Base-by-base conservation (phyloP, 2,113 vertebrate species). In the Microcebus jonahi region DNA sequence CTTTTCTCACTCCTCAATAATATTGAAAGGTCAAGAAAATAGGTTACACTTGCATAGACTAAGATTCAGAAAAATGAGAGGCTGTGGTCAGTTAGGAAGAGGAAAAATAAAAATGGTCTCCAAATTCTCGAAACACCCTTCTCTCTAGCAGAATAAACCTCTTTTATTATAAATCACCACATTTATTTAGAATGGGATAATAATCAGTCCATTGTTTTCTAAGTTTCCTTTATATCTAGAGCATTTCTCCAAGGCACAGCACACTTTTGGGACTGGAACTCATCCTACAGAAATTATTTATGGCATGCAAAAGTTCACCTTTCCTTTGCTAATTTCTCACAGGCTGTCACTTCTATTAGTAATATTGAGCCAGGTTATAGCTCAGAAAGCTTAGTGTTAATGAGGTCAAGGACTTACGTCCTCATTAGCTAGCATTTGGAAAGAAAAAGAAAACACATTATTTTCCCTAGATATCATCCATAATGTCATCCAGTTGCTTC, bases 271-370 rank as follows among this genome's bases (percentile, higher is more conserved):
- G 70, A 88, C 45, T 67, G 8, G 88, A 95, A 83, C 53, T 77
- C 50, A 91, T 88, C 55, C 79, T 42, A 57, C 34, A 95, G 55
- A 87, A 67, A 96, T 84, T 94, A 96, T 94, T 95, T 93, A 96
- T 73, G 48, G 89, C 57, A 95, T 80, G 75, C 48, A 82, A 65
- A 94, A 84, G 34, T 76, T 91, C 63, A 92, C 88, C 88, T 90
- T 96, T 96, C 21, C 17, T 57, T 29, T 2, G 65, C 21, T 75
- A 94, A 96, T 96, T 84, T 84, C 76, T 94, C 59, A 81, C 0
- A 59, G 84, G 36, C 84, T 85, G 27, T 94, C 95, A 95, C 14
- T 90, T 90, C 57, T 96, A n/a, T 85, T 95, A 95, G 48, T 67
- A 88, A 81, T 86, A 85, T 0, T 85, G 59, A 97, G 71, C n/a